Evolutionary conservation across 2,113 vertebrate species (phyloP).

Genomic region (Zeus faber): DNA sequence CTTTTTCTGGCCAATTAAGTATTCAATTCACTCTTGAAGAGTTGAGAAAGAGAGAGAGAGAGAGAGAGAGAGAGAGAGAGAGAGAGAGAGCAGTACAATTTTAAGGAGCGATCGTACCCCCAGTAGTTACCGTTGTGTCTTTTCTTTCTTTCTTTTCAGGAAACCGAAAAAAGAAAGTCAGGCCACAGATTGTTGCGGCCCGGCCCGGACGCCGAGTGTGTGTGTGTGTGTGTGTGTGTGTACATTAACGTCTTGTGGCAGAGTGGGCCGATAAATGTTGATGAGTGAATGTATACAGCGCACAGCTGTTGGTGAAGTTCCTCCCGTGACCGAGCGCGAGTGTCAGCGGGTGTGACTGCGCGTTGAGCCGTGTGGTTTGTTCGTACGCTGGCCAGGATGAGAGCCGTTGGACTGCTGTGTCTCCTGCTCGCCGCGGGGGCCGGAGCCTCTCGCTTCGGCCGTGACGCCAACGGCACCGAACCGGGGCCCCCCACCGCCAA

Average conservation of each 20-base stretch:
- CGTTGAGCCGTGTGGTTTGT: neutral
- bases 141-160: slow-evolving; percentile 36
- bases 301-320: too few relatives aligned
- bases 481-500: neutral
- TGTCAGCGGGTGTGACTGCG: neutral
- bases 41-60: too few relatives aligned
- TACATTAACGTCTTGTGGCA: slow-evolving; percentile 5
- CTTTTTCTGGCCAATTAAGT: too few relatives aligned
- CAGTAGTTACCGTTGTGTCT: too few relatives aligned
- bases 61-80: too few relatives aligned
- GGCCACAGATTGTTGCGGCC: too few relatives aligned
- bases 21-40: too few relatives aligned
- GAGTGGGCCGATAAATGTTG: neutral
- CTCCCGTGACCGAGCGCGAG: too few relatives aligned
- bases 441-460: slow-evolving; percentile 47
- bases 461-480: slow-evolving; percentile 42
- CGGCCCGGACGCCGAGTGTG: too few relatives aligned
- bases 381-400: slow-evolving; percentile 53
- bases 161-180: neutral
- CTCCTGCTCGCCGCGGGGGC: slow-evolving; percentile 43
- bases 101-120: too few relatives aligned
- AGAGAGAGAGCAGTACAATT: too few relatives aligned
- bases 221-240: slow-evolving; percentile 18
- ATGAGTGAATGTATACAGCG: too few relatives aligned
- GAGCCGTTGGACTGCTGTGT: slow-evolving; percentile 47